Percentiles rank a stretch among this genome's conserved stretches.
Evolutionary conservation across 1,140 invertebrate species (phyloP).

Genomic region (Nephila pilipes): DNA sequence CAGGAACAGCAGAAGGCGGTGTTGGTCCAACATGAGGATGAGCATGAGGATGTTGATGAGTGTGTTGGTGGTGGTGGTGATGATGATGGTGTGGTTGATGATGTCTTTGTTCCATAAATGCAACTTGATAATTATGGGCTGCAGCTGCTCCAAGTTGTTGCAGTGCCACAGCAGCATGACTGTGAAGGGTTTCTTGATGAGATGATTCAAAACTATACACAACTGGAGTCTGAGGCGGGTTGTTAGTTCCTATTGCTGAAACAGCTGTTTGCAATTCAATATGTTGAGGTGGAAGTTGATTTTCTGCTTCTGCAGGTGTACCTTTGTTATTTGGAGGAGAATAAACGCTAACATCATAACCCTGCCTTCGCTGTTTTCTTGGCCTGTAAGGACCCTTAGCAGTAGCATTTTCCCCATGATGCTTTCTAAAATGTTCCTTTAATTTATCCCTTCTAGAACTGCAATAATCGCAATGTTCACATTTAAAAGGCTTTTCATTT

Average conservation of each 20-base stretch:
- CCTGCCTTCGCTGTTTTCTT: slow-evolving; percentile 78
- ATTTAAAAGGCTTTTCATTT: slow-evolving; percentile 84
- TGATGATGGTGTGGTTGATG: slow-evolving; percentile 67
- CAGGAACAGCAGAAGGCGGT: slow-evolving; percentile 74
- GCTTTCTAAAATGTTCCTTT: slow-evolving; percentile 86
- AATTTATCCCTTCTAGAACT: slow-evolving; percentile 86
- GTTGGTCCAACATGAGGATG: slow-evolving; percentile 76
- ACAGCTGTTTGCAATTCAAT: slow-evolving; percentile 69
- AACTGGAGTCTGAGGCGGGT: slow-evolving; percentile 64
- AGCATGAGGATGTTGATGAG: slow-evolving; percentile 61
- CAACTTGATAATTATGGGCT: slow-evolving; percentile 73
- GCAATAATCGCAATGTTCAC: slow-evolving; percentile 85
- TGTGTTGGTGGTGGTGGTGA: slow-evolving; percentile 69
- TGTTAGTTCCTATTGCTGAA: slow-evolving; percentile 65
- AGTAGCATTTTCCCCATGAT: slow-evolving; percentile 84
- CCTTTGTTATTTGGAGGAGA: slow-evolving; percentile 66
- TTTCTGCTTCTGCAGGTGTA: slow-evolving; percentile 23
- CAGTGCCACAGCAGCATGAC: slow-evolving; percentile 72
- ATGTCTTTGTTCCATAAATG: slow-evolving; percentile 76
- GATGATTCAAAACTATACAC: slow-evolving; percentile 73
- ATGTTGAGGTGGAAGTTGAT: slow-evolving; percentile 67
- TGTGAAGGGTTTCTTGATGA: slow-evolving; percentile 72
- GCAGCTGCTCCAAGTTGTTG: slow-evolving; percentile 74
- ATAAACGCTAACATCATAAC: slow-evolving; percentile 67
- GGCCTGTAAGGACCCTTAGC: slow-evolving; percentile 84